Evolutionary conservation across 1,140 invertebrate genomes (phyloP).

Genomic region (Drosophila melanica): DNA sequence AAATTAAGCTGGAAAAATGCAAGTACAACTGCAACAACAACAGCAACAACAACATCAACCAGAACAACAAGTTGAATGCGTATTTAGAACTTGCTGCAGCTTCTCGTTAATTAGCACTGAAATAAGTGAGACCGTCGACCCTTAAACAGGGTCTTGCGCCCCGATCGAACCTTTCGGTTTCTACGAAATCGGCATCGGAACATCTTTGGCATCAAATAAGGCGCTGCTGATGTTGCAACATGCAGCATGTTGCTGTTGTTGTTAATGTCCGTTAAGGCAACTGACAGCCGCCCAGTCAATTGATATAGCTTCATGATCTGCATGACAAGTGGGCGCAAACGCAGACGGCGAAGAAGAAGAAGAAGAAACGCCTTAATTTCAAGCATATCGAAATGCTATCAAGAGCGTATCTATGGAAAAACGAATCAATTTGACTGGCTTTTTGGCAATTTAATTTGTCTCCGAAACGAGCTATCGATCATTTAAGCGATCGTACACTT

Average conservation of each 20-base stretch:
- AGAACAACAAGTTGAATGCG: slow-evolving; percentile 28
- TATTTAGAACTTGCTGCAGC: slow-evolving; percentile 67
- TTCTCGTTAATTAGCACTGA: slow-evolving; percentile 79
- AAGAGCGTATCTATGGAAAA: background rate
- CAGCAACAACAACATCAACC: slow-evolving; percentile 5
- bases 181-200: slow-evolving; percentile 73
- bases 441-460: slow-evolving; percentile 36
- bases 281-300: slow-evolving; percentile 73
- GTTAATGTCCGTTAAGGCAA: slow-evolving; percentile 73
- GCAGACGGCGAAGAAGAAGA: background rate
- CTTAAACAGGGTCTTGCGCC: slow-evolving; percentile 14
- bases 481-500: background rate
- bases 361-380: background rate
- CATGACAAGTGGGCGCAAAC: slow-evolving; percentile 60
- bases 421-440: slow-evolving; percentile 23
- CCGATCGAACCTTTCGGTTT: slow-evolving; percentile 60
- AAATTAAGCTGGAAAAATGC: slow-evolving; percentile 77
- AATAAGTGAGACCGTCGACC: slow-evolving; percentile 51
- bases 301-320: slow-evolving; percentile 60
- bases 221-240: slow-evolving; percentile 35
- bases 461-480: slow-evolving; percentile 1
- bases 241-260: slow-evolving; percentile 67
- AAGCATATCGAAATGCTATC: background rate
- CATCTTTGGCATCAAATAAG: slow-evolving; percentile 68
- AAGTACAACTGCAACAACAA: slow-evolving; percentile 45